Evolutionary conservation across 2,113 vertebrate genomes (phyloP), one percentile per base, ranked within the genome.

Genomic region (Shinisaurus crocodilurus): DNA sequence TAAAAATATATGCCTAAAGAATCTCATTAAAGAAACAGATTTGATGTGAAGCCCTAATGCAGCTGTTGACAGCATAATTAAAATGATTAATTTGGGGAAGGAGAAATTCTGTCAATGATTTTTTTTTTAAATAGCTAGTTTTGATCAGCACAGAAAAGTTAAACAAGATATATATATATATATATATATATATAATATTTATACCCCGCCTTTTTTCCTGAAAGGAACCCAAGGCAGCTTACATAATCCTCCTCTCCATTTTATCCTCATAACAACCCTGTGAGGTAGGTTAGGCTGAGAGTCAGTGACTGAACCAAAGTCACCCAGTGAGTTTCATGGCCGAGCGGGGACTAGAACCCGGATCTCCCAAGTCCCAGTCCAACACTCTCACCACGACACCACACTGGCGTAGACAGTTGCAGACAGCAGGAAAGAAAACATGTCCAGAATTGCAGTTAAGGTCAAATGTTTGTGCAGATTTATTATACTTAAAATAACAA

Each of bases 21-120:
- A 94, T 90, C 92, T 95, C 92, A 91, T 96, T 96, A 96, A 96
- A 0, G 9, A 94, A 94, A 91, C 43, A 92, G 86, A 85, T 96
- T 96, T 96, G 94, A 96, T 95, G 92, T 95, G 96, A 96, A 96
- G 90, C 92, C 89, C 88, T 94, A 92, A 96, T 96, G 92, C 91
- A 94, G 89, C 89, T 95, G 94, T 95, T 97, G 96, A 97, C 95
- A 96, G 92, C 91, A 93, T 96, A 95, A 97, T 97, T 97, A 96
- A 96, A 96, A 95, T 97, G 94, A 97, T 97, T 97, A 94, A 96
- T 97, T 94, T 96, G 88, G 63, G 95, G 85, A 82, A 92, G 92
- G 84, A 95, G 84, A 18, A 93, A 63, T 94, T 93, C 92, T 97
- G 95, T 95, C 94, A 91, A 94, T 91, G 95, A 95, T 95, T 83